Evolutionary conservation across 1,140 invertebrate genomes (phyloP), one percentile per base, ranked within the genome.

Genomic region (Nomia melanderi): DNA sequence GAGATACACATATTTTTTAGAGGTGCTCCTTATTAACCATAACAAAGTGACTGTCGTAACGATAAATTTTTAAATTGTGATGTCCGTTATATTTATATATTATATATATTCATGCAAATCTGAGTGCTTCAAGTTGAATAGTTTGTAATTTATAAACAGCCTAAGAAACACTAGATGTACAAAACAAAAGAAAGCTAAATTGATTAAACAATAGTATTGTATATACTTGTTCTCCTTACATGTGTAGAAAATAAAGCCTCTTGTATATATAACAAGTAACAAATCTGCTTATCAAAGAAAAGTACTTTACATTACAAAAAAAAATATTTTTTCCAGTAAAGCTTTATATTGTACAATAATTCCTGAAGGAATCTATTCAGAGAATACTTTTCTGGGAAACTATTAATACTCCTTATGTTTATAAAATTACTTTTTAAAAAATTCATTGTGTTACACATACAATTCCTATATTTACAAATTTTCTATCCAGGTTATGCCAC

Each of bases 201-300:
- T 23, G 25, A 54, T 50, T 59, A 78, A 57, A 66, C 8, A 20
- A 25, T 74, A 66, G 12, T 44, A 60, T 33, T 66, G n/a, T 65
- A 53, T 60, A 73, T 50, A 31, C 11, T 31, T 59, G 36, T 57
- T 64, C 14, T 62, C 4, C 36, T 59, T 54, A 66, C 56, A 50
- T 11, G 47, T n/a, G 20, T 67, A 67, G 27, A 67, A 78, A 75
- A 79, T 75, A 79, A 75, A 79, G 41, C 57, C 71, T 65, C n/a
- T 67, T 66, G 25, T 41, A 78, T 57, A 53, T 74, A 74, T 59
- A 73, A 78, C 33, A 74, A 59, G 65, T 53, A 74, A 77, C 66
- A 71, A 77, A 60, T 25, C 23, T 77, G 41, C 66, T 77, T 39
- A 17, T 3, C 25, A 17, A 17, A 14, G 23, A 29, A 69, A 56